Evolutionary conservation across 2,797 vertebrate species (phyloP).

Genomic region (Bradypus variegatus): DNA sequence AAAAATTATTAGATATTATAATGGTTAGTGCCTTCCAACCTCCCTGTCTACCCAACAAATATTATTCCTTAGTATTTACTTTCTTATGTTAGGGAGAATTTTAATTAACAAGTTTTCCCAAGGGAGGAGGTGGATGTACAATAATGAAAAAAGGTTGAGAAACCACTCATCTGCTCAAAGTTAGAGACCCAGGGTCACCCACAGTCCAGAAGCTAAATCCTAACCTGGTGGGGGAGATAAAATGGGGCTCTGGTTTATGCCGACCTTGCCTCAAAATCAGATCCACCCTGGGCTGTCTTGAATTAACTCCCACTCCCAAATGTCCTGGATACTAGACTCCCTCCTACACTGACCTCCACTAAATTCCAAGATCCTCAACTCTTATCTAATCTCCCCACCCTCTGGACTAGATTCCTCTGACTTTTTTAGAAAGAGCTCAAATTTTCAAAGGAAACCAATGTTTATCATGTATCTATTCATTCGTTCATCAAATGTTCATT

Average conservation of each 20-base stretch:
- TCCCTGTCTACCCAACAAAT: neutral
- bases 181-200: neutral
- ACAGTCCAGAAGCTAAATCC: neutral
- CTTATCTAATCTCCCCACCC: neutral
- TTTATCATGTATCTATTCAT: neutral
- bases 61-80: neutral
- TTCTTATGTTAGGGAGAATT: neutral
- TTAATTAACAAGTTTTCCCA: neutral
- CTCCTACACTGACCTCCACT: neutral
- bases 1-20: neutral
- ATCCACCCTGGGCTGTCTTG: neutral
- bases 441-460: neutral
- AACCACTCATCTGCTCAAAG: neutral
- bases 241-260: neutral
- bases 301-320: neutral
- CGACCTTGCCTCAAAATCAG: neutral
- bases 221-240: neutral
- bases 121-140: neutral
- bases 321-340: neutral
- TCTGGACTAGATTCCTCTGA: neutral
- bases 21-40: neutral
- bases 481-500: neutral
- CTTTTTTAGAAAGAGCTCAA: neutral
- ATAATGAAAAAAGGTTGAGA: neutral
- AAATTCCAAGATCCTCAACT: neutral